Percentiles rank a stretch among this genome's conserved stretches.
phyloP scores from a whole-genome alignment of 2,113 vertebrate genomes.

The Notarius lentiginosus region DNA sequence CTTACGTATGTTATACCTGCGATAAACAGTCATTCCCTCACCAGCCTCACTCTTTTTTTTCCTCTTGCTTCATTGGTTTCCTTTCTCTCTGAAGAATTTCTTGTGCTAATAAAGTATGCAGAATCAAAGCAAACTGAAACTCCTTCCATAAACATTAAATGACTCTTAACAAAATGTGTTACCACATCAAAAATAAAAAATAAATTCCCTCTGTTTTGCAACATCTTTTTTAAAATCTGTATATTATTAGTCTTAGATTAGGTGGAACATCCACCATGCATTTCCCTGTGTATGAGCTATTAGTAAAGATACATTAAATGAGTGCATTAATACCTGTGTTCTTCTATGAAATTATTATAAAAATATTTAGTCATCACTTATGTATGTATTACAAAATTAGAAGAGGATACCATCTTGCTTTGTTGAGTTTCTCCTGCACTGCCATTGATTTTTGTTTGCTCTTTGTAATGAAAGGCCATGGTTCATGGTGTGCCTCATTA shows the following conservation, averaged over 20 bases:
- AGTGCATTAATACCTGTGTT: too few species aligned
- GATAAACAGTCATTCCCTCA: background rate
- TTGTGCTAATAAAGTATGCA: background rate
- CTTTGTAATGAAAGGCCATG: slow-evolving; percentile 67
- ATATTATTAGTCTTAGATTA: too few species aligned
- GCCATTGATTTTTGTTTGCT: slow-evolving; percentile 56
- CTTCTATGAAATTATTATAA: too few species aligned
- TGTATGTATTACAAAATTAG: background rate
- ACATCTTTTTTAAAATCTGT: too few species aligned
- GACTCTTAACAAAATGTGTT: too few species aligned
- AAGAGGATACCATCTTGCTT: background rate
- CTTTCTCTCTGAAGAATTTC: background rate
- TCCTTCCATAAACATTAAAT: background rate
- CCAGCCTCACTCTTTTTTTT: background rate
- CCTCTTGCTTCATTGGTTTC: background rate
- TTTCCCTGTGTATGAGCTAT: too few species aligned
- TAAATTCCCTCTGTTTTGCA: too few species aligned
- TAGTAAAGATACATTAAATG: too few species aligned
- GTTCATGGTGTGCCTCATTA: slow-evolving; percentile 47
- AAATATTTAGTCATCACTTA: background rate
- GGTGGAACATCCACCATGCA: too few species aligned
- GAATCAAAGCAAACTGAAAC: background rate
- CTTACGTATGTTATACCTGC: background rate
- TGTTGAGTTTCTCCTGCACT: slow-evolving; percentile 20
- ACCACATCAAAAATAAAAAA: too few species aligned